A percentile compares a stretch with the other conserved stretches of the same genome.
These are phyloP conservation scores for Microhierax caerulescens DNA, from an alignment of 2,797 vertebrate species.

Conservation along the genomic window DNA sequence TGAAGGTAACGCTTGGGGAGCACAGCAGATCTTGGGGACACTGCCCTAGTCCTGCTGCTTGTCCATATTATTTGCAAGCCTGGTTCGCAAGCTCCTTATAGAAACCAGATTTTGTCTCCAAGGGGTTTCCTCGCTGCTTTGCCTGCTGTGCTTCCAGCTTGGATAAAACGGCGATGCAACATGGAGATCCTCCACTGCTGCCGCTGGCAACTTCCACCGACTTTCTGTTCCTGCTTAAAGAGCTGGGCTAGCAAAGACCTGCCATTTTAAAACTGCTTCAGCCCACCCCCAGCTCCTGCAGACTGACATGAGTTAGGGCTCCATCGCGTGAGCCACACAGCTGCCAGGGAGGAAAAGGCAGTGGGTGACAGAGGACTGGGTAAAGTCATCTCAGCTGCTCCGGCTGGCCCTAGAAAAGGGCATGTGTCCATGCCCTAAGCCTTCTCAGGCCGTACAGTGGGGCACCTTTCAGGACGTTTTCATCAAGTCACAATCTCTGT, in stretches of 20 bases:
- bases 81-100: not conserved
- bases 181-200: rapidly evolving
- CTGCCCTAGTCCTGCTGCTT: not conserved
- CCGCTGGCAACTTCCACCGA: not conserved
- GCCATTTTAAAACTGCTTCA: not conserved
- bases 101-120: not conserved
- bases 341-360: not conserved
- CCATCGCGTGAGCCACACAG: not conserved
- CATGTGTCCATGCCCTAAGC: not conserved
- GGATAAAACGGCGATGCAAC: rapidly evolving
- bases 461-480: not conserved
- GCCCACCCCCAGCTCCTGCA: not conserved
- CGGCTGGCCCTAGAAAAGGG: not conserved
- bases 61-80: not conserved
- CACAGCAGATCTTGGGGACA: not conserved
- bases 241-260: not conserved
- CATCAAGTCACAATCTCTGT: conserved; percentile 5
- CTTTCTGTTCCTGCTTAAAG: not conserved
- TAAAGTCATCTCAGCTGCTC: not conserved
- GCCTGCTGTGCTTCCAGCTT: not conserved
- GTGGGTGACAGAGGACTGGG: not conserved
- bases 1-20: not conserved
- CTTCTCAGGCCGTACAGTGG: not conserved
- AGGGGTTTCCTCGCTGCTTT: not conserved
- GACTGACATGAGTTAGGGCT: not conserved